Base-by-base conservation (phyloP, 2,113 vertebrate genomes). In the Spilogale gracilis region DNA sequence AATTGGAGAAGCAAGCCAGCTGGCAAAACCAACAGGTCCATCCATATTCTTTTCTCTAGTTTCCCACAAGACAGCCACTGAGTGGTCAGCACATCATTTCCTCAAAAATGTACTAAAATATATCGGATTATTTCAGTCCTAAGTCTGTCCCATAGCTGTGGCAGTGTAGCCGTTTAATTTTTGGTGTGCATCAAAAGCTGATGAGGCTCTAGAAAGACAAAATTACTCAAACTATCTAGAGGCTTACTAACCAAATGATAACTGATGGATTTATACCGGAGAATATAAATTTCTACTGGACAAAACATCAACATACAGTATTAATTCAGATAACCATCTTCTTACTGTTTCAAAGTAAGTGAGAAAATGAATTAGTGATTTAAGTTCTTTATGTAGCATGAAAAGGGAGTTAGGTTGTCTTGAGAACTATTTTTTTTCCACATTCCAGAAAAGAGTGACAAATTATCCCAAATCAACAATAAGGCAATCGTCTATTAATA, bases 51-150 rank as follows among this genome's bases (percentile, higher is more conserved):
- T 83, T 90, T 69, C 50, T 60, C n/a, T 43, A 61, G 61, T 17
- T 89, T 90, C 45, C n/a, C 74, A 71, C 12, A 52, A 83, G 25
- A 95, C 8, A 48, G 50, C 32, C 74, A 60, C 27, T 38, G 38
- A 38, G 38, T 38, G 38, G 38, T 38, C 0, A 79, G 50, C 30
- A 65, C 21, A 91, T 6, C 58, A 18, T 69, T 89, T 60, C 43
- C 83, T 95, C 93, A 89, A 84, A 79, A 30, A 67, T 50, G 20
- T 21, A 73, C 38, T 61, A 82, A 81, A 96, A 97, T 48, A 69
- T 23, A 73, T 43, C 21, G 6, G 69, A 43, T n/a, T 69, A 16
- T 60, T 92, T 89, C 63, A 52, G 16, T 43, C 74, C 80, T 58
- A 94, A 94, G 38, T 92, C 88, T 92, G 12, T 32, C 61, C 92